Conservation (phyloP, 1,140 invertebrate species). For the Bombus polaris region DNA sequence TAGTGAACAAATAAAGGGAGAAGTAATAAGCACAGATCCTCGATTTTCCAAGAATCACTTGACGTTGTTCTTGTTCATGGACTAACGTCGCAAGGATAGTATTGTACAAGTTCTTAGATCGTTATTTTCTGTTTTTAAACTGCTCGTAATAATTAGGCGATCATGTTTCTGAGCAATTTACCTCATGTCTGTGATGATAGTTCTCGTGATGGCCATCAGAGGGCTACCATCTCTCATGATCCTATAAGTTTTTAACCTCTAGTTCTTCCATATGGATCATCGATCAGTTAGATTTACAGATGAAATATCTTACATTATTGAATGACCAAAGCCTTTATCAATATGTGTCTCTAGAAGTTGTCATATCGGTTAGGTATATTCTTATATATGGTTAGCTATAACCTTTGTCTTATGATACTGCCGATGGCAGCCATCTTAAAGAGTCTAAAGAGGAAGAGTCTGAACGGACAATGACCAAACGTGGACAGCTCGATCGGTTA, state of each 20-base stretch:
- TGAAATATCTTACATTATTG: background rate
- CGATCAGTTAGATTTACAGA: background rate
- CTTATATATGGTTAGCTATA: background rate
- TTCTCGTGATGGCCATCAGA: background rate
- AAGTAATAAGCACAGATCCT: slow-evolving; percentile 32
- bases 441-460: background rate
- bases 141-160: background rate
- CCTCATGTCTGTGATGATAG: background rate
- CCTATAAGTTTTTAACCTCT: background rate
- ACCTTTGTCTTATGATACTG: background rate
- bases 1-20: slow-evolving; percentile 55
- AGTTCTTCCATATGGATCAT: background rate
- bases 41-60: slow-evolving; percentile 2
- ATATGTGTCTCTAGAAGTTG: too few relatives aligned
- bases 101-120: background rate
- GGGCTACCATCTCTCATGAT: background rate
- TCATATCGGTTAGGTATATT: background rate
- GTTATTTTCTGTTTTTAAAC: background rate
- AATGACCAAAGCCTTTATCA: background rate
- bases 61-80: background rate
- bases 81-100: background rate
- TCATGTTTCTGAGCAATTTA: background rate
- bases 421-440: background rate
- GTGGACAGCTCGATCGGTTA: slow-evolving; percentile 3
- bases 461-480: background rate